phyloP scores from a whole-genome alignment of 2,797 vertebrate genomes.

The Sebastes kiyomatsui region DNA sequence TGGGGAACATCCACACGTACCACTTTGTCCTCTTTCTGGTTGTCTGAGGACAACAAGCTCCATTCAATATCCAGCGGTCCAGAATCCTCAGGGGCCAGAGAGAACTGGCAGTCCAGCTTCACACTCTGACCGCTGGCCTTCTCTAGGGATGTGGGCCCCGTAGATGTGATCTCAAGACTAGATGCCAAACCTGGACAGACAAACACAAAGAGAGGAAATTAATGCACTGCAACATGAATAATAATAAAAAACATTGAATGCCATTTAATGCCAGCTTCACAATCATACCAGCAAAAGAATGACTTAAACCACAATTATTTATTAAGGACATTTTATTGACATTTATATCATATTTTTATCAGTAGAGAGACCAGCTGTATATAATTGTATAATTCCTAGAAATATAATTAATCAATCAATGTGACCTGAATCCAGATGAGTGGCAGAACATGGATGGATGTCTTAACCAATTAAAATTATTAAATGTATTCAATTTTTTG shows the following conservation, averaged over 20 bases:
- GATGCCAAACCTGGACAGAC: slow-evolving; percentile 63
- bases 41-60: slow-evolving; percentile 89
- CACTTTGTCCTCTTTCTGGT: slow-evolving; percentile 88
- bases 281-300: not conserved
- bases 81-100: slow-evolving; percentile 76
- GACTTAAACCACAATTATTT: not conserved
- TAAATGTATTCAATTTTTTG: not conserved
- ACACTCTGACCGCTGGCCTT: slow-evolving; percentile 90
- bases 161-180: slow-evolving; percentile 85
- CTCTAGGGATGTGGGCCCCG: slow-evolving; percentile 77
- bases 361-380: not conserved
- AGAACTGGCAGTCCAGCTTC: slow-evolving; percentile 89
- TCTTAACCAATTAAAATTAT: not conserved
- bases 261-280: not conserved
- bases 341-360: not conserved
- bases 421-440: not conserved
- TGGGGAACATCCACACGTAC: slow-evolving; percentile 77
- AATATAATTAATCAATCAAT: not conserved
- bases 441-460: not conserved
- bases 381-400: not conserved
- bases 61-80: slow-evolving; percentile 94
- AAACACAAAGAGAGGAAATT: not conserved
- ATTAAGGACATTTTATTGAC: not conserved
- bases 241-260: not conserved
- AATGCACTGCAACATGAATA: not conserved